Percentiles rank a stretch among this genome's conserved stretches.
phyloP scores from a whole-genome alignment of 2,888 invertebrate species.

The Synanthedon tipuliformis region DNA sequence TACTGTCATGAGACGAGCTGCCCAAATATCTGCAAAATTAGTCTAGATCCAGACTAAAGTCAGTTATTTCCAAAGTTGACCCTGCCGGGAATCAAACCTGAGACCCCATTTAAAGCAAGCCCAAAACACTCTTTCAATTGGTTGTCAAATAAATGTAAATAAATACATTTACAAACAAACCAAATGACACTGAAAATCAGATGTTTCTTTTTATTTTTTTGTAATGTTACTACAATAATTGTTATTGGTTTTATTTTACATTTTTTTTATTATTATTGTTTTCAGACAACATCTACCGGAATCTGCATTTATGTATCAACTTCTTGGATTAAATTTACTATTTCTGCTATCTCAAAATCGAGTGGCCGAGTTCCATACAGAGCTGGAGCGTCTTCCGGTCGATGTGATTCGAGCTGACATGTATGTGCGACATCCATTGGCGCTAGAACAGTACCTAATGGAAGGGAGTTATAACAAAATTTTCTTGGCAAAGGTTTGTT shows the following conservation, averaged over 20 bases:
- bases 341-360: constrained; percentile 95
- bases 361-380: constrained; percentile 98
- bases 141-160: too few species aligned
- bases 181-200: neutral
- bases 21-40: too few species aligned
- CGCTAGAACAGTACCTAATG: constrained; percentile 98
- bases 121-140: too few species aligned
- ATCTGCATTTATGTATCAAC: constrained; percentile 93
- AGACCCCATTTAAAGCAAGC: too few species aligned
- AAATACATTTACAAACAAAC: neutral
- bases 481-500: constrained; percentile 81
- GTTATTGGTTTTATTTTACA: neutral
- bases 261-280: constrained; percentile 6
- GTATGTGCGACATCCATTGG: constrained; percentile 94
- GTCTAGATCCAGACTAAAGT: too few species aligned
- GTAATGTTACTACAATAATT: too few species aligned
- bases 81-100: too few species aligned
- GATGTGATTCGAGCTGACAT: constrained; percentile 93
- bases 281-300: constrained; percentile 80
- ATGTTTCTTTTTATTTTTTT: constrained; percentile 1
- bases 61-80: too few species aligned
- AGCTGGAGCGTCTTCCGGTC: constrained; percentile 91
- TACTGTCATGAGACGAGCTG: too few species aligned
- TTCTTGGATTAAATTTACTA: constrained; percentile 93
- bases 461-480: constrained; percentile 99